These are phyloP conservation scores for Eristalis arbustorum DNA, from an alignment of 2,888 invertebrate species.

Conservation along the genomic window DNA sequence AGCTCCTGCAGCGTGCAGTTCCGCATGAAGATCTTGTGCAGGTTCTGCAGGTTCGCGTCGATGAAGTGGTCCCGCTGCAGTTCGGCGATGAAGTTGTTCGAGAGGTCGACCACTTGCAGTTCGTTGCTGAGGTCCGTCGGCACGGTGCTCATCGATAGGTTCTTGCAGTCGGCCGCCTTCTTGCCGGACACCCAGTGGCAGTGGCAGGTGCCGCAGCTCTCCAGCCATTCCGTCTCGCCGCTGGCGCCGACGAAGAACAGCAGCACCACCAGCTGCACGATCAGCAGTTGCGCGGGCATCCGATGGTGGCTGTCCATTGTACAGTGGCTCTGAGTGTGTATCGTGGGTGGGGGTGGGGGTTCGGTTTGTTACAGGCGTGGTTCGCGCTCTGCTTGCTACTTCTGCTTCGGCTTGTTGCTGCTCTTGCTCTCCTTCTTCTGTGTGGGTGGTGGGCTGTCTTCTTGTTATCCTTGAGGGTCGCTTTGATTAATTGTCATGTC, in stretches of 20 bases:
- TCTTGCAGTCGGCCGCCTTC: conserved; percentile 90
- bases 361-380: conserved; percentile 11
- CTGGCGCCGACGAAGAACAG: conserved; percentile 67
- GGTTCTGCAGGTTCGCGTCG: conserved; percentile 86
- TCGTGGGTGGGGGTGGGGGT: neutral
- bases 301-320: conserved; percentile 36
- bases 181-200: conserved; percentile 93
- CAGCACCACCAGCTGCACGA: conserved; percentile 53
- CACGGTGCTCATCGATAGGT: conserved; percentile 84
- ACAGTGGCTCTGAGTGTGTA: neutral
- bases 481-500: conserved; percentile 67
- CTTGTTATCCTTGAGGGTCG: conserved; percentile 69
- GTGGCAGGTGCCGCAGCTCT: conserved; percentile 83
- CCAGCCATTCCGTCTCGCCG: conserved; percentile 78
- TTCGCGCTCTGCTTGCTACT: conserved; percentile 2
- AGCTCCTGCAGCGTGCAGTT: conserved; percentile 88
- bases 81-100: conserved; percentile 85
- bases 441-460: conserved; percentile 47
- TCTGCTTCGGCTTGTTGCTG: conserved; percentile 39
- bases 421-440: neutral
- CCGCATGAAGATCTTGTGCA: conserved; percentile 89
- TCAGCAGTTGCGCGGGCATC: conserved; percentile 34
- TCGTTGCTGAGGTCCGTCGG: conserved; percentile 88
- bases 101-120: conserved; percentile 87
- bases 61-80: conserved; percentile 86